Percentiles rank a stretch among this genome's conserved stretches.
phyloP scores from a whole-genome alignment of 2,113 vertebrate genomes.

The Glaucidium brasilianum region DNA sequence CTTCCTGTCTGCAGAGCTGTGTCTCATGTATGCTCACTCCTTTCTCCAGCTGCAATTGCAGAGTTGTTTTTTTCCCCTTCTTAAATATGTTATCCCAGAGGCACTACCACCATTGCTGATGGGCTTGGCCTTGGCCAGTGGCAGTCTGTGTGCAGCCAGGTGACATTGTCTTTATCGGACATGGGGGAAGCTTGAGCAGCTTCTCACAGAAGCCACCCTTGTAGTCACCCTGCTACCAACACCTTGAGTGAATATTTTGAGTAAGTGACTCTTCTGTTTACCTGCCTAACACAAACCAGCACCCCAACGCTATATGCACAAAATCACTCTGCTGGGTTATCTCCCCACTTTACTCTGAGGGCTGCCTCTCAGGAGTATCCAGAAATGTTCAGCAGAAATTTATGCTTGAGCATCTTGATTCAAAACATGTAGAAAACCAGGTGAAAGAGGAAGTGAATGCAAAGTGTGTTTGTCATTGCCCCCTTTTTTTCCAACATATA shows the following conservation, averaged over 20 bases:
- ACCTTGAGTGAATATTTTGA: background rate
- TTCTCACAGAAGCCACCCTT: background rate
- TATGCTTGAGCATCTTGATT: constrained; percentile 16
- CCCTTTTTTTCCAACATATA: constrained; percentile 32
- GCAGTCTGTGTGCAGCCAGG: accelerated
- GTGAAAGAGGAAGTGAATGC: background rate
- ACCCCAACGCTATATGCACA: background rate
- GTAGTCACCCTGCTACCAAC: background rate
- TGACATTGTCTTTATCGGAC: background rate
- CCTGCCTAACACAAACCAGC: background rate
- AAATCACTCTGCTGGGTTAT: background rate
- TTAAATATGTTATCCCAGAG: accelerated
- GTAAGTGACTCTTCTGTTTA: background rate
- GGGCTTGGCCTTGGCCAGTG: accelerated
- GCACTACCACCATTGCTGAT: background rate
- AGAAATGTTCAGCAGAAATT: background rate
- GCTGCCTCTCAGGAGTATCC: background rate
- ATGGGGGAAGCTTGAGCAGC: background rate
- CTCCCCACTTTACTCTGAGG: background rate
- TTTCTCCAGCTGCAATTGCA: background rate
- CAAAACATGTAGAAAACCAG: constrained; percentile 10
- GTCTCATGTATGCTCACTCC: background rate
- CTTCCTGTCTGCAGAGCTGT: background rate
- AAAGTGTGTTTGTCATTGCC: background rate
- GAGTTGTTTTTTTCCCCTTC: background rate